These are phyloP conservation scores for Elephas maximus DNA, from an alignment of 2,113 vertebrate species.

Conservation along the genomic window DNA sequence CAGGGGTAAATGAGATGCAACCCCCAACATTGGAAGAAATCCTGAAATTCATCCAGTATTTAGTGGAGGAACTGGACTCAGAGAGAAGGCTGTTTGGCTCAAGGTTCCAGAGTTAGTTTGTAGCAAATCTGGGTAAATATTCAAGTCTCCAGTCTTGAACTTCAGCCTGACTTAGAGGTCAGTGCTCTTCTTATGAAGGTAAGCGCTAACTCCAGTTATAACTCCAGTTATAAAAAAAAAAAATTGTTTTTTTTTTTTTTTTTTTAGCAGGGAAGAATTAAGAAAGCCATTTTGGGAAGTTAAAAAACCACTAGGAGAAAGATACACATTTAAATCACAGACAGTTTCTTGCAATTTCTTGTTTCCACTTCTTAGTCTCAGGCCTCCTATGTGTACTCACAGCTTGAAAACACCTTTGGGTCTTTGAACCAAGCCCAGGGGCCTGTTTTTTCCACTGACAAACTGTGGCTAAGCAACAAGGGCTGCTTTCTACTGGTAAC, in stretches of 20 bases:
- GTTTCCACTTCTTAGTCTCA: neutral
- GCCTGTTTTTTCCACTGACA: neutral
- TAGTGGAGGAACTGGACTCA: neutral
- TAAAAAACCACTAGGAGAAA: neutral
- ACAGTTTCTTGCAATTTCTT: neutral
- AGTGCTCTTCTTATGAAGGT: neutral
- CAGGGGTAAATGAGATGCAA: neutral
- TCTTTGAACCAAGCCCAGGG: neutral
- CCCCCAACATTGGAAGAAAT: neutral
- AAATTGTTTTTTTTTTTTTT: too few relatives aligned
- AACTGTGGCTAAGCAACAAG: neutral
- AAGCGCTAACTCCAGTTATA: neutral
- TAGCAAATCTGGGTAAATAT: neutral
- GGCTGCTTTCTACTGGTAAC: neutral
- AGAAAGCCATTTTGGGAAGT: slow-evolving; percentile 25
- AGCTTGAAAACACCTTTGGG: neutral
- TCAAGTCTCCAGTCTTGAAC: neutral
- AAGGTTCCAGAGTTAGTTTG: neutral
- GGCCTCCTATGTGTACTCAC: neutral
- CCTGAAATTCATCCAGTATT: neutral
- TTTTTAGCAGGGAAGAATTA: neutral
- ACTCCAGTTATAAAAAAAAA: too few relatives aligned
- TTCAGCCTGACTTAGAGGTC: neutral
- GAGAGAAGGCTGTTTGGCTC: neutral
- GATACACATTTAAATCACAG: neutral